Conservation (phyloP, 2,113 vertebrate species). For the Sinosuthora webbiana region DNA sequence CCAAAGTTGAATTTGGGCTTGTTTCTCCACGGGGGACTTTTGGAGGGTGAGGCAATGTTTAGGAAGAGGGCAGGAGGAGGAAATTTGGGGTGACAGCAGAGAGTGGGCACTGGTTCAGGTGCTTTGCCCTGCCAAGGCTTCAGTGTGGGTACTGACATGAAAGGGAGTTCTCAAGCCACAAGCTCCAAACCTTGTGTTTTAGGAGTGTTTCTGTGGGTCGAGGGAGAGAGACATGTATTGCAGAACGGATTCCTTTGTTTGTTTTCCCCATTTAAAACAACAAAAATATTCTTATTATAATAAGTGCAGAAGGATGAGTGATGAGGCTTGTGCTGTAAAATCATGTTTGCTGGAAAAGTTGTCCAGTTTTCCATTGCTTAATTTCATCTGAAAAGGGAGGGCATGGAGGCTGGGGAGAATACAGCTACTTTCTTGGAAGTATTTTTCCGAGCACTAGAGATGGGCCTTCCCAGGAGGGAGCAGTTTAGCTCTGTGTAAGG, state of each 20-base stretch:
- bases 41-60: not conserved
- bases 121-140: not conserved
- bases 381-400: not conserved
- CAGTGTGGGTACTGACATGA: not conserved
- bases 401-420: not conserved
- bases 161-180: not conserved
- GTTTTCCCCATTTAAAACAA: not conserved
- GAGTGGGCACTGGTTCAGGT: not conserved
- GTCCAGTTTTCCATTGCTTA: not conserved
- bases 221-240: not conserved
- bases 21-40: not conserved
- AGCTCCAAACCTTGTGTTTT: not conserved
- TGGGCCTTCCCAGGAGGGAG: not conserved
- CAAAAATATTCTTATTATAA: not conserved
- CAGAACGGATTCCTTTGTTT: not conserved
- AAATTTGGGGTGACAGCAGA: not conserved
- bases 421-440: not conserved
- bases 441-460: not conserved
- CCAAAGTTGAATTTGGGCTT: not conserved
- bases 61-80: conserved; percentile 1
- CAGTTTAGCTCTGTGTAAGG: not conserved
- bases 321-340: not conserved
- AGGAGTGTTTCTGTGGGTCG: not conserved
- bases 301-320: not conserved
- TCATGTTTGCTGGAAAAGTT: not conserved